A percentile compares a stretch with the other conserved stretches of the same genome.
phyloP scores from a whole-genome alignment of 2,888 invertebrate genomes.

The Anodontia alba region DNA sequence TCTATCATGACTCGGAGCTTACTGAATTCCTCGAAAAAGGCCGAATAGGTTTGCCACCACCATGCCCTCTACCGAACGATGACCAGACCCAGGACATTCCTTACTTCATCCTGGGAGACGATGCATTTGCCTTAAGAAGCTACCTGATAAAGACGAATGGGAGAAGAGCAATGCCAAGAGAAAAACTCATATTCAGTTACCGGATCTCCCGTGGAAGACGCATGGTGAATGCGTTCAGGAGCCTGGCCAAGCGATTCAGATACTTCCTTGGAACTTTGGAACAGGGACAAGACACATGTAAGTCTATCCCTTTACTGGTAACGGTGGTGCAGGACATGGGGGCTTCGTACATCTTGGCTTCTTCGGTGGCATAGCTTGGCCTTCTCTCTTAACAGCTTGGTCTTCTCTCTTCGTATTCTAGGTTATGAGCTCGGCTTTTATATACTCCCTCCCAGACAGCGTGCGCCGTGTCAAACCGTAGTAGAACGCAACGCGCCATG shows the following conservation, averaged over 20 bases:
- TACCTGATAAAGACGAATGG: neutral
- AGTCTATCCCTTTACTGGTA: neutral
- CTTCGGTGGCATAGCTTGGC: no score
- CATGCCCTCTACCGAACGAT: neutral
- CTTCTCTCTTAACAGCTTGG: no score
- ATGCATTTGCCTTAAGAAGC: slow-evolving; percentile 2
- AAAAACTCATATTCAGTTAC: slow-evolving; percentile 20
- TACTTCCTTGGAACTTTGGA: slow-evolving; percentile 28
- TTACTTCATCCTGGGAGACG: slow-evolving; percentile 7
- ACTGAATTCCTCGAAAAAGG: neutral
- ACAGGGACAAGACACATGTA: slow-evolving; percentile 20
- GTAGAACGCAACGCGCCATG: neutral
- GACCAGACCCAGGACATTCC: neutral
- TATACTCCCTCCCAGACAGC: no score
- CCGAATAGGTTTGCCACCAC: slow-evolving; percentile 7
- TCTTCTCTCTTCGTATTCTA: no score
- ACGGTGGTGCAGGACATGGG: neutral
- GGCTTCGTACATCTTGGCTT: neutral
- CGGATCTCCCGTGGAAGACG: slow-evolving; percentile 26
- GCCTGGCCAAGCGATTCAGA: slow-evolving; percentile 23
- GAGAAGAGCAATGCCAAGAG: slow-evolving; percentile 17
- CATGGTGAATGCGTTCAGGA: slow-evolving; percentile 11
- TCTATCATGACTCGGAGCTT: neutral
- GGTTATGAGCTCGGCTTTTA: no score
- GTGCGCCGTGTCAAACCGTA: no score